phyloP scores from a whole-genome alignment of 1,140 invertebrate genomes.

The Drosophila varians region DNA sequence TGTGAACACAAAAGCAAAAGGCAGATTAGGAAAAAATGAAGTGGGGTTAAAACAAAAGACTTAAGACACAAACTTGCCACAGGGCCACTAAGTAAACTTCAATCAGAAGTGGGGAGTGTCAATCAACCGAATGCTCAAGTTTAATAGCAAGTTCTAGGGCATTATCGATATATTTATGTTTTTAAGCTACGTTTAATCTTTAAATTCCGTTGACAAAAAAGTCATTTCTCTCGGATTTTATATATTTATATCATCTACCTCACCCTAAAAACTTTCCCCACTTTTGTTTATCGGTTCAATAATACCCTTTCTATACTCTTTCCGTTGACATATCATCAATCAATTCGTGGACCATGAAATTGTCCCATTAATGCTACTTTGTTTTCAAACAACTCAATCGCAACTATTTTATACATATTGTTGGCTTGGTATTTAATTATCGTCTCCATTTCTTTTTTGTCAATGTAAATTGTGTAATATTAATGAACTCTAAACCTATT shows the following conservation, averaged over 20 bases:
- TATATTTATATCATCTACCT: not conserved
- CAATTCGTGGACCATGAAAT: slow-evolving; percentile 38
- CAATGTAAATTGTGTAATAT: not conserved
- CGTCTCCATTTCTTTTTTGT: not conserved
- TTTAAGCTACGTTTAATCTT: not conserved
- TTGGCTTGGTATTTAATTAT: not conserved
- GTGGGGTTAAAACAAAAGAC: slow-evolving; percentile 59
- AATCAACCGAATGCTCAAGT: not conserved
- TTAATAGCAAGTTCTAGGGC: slow-evolving; percentile 20
- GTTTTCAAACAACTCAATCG: slow-evolving; percentile 24
- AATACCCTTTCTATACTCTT: slow-evolving; percentile 16
- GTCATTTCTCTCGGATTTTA: not conserved
- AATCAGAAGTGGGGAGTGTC: not conserved
- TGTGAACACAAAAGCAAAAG: not conserved
- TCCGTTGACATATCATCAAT: slow-evolving; percentile 43
- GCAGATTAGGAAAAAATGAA: not conserved
- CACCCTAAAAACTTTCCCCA: slow-evolving; percentile 24
- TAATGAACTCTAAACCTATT: not conserved
- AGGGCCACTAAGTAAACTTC: slow-evolving; percentile 18
- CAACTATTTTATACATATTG: not conserved
- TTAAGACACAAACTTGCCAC: slow-evolving; percentile 57
- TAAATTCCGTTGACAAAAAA: not conserved
- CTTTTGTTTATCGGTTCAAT: slow-evolving; percentile 18
- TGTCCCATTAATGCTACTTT: slow-evolving; percentile 37
- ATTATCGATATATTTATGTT: slow-evolving; percentile 35